A percentile compares a stretch with the other conserved stretches of the same genome.
These are phyloP conservation scores for Osedax frankpressi DNA, from an alignment of 2,888 invertebrate genomes.

Conservation along the genomic window DNA sequence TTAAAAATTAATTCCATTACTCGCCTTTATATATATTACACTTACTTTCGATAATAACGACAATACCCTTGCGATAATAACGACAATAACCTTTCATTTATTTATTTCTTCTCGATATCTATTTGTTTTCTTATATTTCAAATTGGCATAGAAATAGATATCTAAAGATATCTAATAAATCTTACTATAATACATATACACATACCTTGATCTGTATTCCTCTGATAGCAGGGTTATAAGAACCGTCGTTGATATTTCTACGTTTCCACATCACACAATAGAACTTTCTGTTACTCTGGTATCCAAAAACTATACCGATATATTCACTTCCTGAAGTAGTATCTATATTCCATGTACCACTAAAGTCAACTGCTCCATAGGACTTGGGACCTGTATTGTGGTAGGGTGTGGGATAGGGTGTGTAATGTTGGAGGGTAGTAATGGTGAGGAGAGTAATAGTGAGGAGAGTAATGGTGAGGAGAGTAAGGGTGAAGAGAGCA, in stretches of 20 bases:
- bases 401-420: too few relatives aligned
- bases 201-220: slow-evolving; percentile 35
- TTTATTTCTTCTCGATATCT: too few relatives aligned
- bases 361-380: slow-evolving; percentile 32
- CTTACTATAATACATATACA: neutral
- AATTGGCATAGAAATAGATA: neutral
- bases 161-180: neutral
- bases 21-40: too few relatives aligned
- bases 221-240: slow-evolving; percentile 30
- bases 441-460: too few relatives aligned
- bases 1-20: too few relatives aligned
- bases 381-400: slow-evolving; percentile 48
- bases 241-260: slow-evolving; percentile 29
- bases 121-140: neutral
- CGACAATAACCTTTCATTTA: too few relatives aligned
- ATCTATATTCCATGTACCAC: slow-evolving; percentile 32
- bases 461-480: too few relatives aligned
- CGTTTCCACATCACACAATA: slow-evolving; percentile 34
- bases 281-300: slow-evolving; percentile 51
- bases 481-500: too few relatives aligned
- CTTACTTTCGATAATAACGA: too few relatives aligned
- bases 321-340: slow-evolving; percentile 27
- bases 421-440: too few relatives aligned
- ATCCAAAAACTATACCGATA: slow-evolving; percentile 37
- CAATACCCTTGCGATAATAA: too few relatives aligned